Evolutionary conservation across 1,140 invertebrate species (phyloP), one percentile per base, ranked within the genome.

Genomic region (Drosophila subpulchrella): DNA sequence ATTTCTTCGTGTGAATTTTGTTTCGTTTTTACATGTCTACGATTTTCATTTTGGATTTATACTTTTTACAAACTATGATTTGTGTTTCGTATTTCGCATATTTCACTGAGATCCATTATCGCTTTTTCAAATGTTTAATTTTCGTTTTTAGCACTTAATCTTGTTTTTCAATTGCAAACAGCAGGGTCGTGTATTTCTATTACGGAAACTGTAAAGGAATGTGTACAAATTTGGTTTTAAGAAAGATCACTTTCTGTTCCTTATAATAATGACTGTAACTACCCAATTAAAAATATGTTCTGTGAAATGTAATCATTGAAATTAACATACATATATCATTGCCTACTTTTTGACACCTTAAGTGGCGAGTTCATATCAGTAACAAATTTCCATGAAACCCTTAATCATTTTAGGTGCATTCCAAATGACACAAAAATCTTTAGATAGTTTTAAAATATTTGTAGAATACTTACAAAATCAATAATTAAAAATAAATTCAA

Each of bases 11-110:
- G n/a, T 34, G 17, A 42, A 24, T 34, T 51, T 46, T 44, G 50
- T 42, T 32, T 68, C 24, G 54, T 83, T 83, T 88, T 80, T 83
- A 83, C 84, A 83, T 73, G 47, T 57, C 84, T 88, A 86, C 36
- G 34, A 48, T 63, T 50, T 72, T 44, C 42, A 38, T 20, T 44
- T 15, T 32, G 30, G 44, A 57, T 55, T 39, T 61, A 61, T 58
- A 61, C 24, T 59, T 60, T 75, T 76, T 75, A 75, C 72, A 78
- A 73, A 79, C 82, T 86, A 86, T 86, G 83, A 89, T 89, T 89
- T 83, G 80, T 85, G 75, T 86, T 83, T 76, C 61, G 70, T 77
- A 72, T 76, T 34, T 78, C 17, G 63, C 48, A 51, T 72, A 59
- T 50, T 59, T 70, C 60, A 58, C 60, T 63, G 60, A 63, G 60